phyloP scores from a whole-genome alignment of 2,797 vertebrate genomes.

The Coregonus suidteri region DNA sequence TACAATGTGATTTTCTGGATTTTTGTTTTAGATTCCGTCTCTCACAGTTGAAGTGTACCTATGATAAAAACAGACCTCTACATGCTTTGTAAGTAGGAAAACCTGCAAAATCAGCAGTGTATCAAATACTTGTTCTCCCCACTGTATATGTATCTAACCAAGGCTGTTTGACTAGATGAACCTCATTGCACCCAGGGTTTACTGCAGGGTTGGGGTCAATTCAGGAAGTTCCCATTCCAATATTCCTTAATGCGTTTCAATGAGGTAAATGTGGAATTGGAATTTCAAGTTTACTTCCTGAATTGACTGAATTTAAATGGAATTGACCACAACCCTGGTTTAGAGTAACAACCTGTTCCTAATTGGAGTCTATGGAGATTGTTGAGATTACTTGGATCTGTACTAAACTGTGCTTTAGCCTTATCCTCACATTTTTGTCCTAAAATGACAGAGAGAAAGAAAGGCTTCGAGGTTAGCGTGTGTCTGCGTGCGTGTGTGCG shows the following conservation, averaged over 20 bases:
- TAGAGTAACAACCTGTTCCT: neutral
- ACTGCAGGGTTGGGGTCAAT: neutral
- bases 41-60: too few species aligned
- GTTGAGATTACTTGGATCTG: constrained; percentile 10
- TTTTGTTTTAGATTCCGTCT: too few species aligned
- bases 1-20: too few species aligned
- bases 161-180: neutral
- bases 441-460: constrained; percentile 45
- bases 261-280: neutral
- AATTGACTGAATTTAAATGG: neutral
- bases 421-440: constrained; percentile 31
- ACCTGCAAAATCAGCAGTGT: too few species aligned
- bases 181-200: neutral
- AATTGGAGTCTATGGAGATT: neutral
- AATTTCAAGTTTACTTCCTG: neutral
- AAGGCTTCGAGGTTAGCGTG: constrained; percentile 4
- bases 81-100: too few species aligned
- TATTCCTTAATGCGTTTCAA: neutral
- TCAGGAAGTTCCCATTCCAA: neutral
- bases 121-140: too few species aligned
- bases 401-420: constrained; percentile 21
- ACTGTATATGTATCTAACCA: neutral
- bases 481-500: neutral
- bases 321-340: neutral
- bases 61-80: too few species aligned